A percentile compares a stretch with the other conserved stretches of the same genome.
These are phyloP conservation scores for Mya arenaria DNA, from an alignment of 1,140 invertebrate genomes.

Conservation along the genomic window DNA sequence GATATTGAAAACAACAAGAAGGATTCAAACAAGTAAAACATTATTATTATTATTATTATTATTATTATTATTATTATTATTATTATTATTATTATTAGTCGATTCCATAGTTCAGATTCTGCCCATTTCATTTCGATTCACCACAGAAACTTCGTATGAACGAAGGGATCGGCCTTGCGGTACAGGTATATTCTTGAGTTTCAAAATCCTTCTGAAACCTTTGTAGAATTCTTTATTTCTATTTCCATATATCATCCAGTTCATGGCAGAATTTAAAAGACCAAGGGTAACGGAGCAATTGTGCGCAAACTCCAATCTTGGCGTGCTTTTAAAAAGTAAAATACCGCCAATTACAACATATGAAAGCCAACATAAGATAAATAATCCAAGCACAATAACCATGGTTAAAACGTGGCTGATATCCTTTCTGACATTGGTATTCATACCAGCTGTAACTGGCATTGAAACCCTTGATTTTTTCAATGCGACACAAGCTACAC, in stretches of 20 bases:
- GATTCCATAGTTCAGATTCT: too few relatives aligned
- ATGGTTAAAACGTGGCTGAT: neutral
- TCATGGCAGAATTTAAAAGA: constrained; percentile 6
- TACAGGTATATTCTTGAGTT: neutral
- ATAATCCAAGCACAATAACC: constrained; percentile 1
- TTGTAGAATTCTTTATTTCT: constrained; percentile 3
- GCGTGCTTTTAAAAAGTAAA: neutral
- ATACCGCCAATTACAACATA: neutral
- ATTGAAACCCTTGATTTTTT: neutral
- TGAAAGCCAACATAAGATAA: constrained; percentile 5
- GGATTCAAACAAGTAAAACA: too few relatives aligned
- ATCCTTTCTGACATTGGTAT: neutral
- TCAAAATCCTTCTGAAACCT: constrained; percentile 5
- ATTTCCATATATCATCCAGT: constrained; percentile 34
- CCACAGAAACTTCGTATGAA: too few relatives aligned
- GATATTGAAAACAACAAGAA: too few relatives aligned
- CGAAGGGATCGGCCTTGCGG: too few relatives aligned
- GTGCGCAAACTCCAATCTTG: neutral
- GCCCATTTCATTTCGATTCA: too few relatives aligned
- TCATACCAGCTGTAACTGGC: too few relatives aligned
- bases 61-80: too few relatives aligned
- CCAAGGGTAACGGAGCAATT: neutral
- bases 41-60: too few relatives aligned
- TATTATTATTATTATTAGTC: too few relatives aligned
- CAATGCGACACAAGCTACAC: neutral